Evolutionary conservation across 2,888 invertebrate species (phyloP), one percentile per base, ranked within the genome.

Genomic region (Meta bourneti): DNA sequence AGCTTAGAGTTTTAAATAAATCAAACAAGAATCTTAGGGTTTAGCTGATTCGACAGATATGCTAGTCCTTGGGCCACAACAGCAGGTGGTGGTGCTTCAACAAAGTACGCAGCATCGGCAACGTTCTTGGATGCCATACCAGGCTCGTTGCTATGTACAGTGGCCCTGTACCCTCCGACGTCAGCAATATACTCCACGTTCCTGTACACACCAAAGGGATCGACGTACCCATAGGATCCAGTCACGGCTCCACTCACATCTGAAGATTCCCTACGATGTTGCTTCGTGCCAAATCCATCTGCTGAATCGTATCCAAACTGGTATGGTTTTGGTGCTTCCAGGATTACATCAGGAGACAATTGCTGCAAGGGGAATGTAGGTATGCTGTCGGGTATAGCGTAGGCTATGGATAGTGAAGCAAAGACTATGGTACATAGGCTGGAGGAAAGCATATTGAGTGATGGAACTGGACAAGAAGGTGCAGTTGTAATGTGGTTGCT

Each of bases 171-270:
- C 13, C 87, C 91, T 61, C 87, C 78, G 6, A 13, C 20, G 7
- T 79, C 91, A 13, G 91, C 91, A 9, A 34, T 91, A 69, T 91
- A 91, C 72, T 91, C 87, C 5, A 91, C 91, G 7, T 78, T 82
- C 74, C 91, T 87, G 61, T 78, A 82, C 16, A 86, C 48, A 0
- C 87, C 87, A 0, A 78, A 16, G 6, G 83, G 87, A 52, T 91
- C 91, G 8, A 72, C 1, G 87, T 87, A 91, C 20, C 91, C 91
- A 9, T 91, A 91, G 6, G 34, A 51, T 9, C 91, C 91, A 6
- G 51, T 77, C 8, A 91, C 91, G 6, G 16, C 34, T 9, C 91
- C 91, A 4, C 82, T 69, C 2, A 72, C 71, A 72, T 91, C 87
- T 0, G 87, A 70, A 9, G 51, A 34, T 52, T 87, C 91, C 4